These are phyloP conservation scores for Leptodactylus fuscus DNA, from an alignment of 2,113 vertebrate species.

Conservation along the genomic window DNA sequence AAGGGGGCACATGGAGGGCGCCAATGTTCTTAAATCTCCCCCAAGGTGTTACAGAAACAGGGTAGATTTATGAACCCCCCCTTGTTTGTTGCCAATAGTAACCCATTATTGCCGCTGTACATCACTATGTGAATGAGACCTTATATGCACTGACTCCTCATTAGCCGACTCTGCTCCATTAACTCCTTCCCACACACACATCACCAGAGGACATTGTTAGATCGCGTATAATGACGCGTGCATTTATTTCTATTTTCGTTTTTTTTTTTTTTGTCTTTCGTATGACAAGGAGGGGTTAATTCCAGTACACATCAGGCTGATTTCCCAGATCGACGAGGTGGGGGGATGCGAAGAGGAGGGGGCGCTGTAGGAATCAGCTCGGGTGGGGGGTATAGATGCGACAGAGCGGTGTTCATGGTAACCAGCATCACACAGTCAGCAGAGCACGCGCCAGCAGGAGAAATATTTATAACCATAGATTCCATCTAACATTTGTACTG, in stretches of 20 bases:
- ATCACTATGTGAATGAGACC: not conserved
- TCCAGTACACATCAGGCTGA: conserved; percentile 41
- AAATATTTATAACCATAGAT: conserved; percentile 59
- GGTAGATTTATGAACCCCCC: no score
- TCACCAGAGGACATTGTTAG: conserved; percentile 1
- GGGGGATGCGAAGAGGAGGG: conserved; percentile 50
- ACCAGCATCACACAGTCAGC: conserved; percentile 55
- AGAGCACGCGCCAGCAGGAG: conserved; percentile 48
- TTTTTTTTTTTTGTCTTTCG: not conserved
- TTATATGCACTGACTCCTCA: not conserved
- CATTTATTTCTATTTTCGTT: not conserved
- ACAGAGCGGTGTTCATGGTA: conserved; percentile 48
- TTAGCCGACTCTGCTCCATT: not conserved
- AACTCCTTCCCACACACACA: not conserved
- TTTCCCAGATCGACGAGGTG: conserved; percentile 45
- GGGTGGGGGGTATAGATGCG: conserved; percentile 38
- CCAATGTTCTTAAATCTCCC: no score
- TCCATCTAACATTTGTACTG: conserved; percentile 41
- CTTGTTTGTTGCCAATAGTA: no score
- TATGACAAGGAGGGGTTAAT: conserved; percentile 33
- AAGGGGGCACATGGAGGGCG: no score
- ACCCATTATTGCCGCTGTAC: not conserved
- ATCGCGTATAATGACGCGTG: no score
- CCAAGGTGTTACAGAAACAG: no score
- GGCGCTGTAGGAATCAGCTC: conserved; percentile 40